Percentiles rank a stretch among this genome's conserved stretches.
phyloP scores from a whole-genome alignment of 2,113 vertebrate species.

The Elephas maximus region DNA sequence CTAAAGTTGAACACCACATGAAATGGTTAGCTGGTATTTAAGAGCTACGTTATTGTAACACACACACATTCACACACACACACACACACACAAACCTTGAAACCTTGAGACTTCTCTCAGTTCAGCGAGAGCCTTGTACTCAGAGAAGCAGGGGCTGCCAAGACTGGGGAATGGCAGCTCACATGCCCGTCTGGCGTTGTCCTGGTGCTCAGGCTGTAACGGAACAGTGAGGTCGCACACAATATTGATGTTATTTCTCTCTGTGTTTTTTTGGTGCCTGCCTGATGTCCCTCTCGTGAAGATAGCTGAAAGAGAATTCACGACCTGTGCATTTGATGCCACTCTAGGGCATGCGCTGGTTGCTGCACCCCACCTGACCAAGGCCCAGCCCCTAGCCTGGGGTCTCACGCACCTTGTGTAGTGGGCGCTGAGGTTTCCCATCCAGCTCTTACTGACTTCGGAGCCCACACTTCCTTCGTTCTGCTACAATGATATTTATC shows the following conservation, averaged over 20 bases:
- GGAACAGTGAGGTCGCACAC: too few relatives aligned
- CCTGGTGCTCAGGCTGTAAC: background rate
- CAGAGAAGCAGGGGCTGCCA: background rate
- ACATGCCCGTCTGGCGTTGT: fast-evolving
- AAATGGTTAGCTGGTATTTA: background rate
- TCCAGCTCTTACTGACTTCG: fast-evolving
- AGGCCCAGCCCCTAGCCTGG: background rate
- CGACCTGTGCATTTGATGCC: background rate
- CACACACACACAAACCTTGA: background rate
- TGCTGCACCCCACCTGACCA: background rate
- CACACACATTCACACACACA: background rate
- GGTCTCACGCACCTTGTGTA: background rate
- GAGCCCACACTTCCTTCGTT: background rate
- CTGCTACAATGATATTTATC: background rate
- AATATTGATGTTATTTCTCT: background rate
- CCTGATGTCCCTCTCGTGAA: background rate
- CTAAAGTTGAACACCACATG: background rate
- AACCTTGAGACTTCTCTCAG: background rate
- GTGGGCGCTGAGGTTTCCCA: background rate
- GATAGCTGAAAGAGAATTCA: background rate
- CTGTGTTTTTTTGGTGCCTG: background rate
- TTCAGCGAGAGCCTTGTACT: background rate
- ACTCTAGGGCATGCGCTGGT: fast-evolving
- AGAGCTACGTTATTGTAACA: background rate
- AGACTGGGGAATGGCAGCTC: background rate